A percentile compares a stretch with the other conserved stretches of the same genome.
phyloP scores from a whole-genome alignment of 2,888 invertebrate genomes.

The Brachyptera risi region DNA sequence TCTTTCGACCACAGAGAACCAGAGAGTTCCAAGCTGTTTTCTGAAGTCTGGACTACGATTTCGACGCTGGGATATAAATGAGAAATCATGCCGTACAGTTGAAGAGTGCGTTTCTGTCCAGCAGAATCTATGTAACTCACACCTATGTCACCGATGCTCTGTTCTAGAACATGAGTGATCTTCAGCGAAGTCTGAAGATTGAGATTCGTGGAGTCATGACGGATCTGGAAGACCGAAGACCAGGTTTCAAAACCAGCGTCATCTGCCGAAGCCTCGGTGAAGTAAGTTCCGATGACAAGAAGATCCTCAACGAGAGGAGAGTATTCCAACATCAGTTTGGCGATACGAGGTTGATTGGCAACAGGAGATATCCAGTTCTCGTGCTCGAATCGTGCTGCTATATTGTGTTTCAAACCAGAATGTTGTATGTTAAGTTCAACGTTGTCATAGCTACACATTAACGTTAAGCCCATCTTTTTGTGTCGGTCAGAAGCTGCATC shows the following conservation, averaged over 20 bases:
- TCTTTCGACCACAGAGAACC: conserved; percentile 17
- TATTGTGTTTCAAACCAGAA: conserved; percentile 33
- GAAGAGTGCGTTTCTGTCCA: conserved; percentile 23
- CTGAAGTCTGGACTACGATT: conserved; percentile 24
- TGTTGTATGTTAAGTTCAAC: conserved; percentile 33
- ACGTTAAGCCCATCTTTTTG: conserved; percentile 35
- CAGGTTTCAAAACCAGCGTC: neutral
- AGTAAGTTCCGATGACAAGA: conserved; percentile 25
- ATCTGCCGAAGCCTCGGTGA: neutral
- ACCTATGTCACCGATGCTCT: conserved; percentile 16
- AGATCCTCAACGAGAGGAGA: conserved; percentile 32
- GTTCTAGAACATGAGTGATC: conserved; percentile 6
- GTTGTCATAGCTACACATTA: conserved; percentile 31
- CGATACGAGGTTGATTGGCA: conserved; percentile 24
- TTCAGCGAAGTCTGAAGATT: conserved; percentile 26
- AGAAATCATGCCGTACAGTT: conserved; percentile 22
- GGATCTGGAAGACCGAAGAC: conserved; percentile 24
- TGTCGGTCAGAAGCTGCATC: conserved; percentile 35
- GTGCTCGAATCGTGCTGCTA: conserved; percentile 34
- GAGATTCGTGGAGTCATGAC: conserved; percentile 32
- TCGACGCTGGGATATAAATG: conserved; percentile 20
- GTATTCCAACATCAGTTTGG: conserved; percentile 32
- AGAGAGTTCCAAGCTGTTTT: conserved; percentile 24
- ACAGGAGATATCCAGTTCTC: conserved; percentile 22
- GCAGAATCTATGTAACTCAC: conserved; percentile 24